Evolutionary conservation across 2,113 vertebrate genomes (phyloP).

Genomic region (Phyllopteryx taeniolatus): DNA sequence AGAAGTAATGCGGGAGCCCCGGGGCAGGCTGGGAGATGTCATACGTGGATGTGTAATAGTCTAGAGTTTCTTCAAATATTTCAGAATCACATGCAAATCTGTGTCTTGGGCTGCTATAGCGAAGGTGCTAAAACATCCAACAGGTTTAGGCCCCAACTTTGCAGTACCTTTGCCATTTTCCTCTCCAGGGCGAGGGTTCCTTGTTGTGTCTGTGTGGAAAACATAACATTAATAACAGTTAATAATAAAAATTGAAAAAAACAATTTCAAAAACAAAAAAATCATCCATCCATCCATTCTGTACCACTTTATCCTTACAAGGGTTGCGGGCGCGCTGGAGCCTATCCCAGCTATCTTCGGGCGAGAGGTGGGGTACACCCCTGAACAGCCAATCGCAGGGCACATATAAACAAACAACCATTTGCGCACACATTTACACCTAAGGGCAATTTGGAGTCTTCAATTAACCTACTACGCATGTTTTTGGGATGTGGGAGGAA

Average conservation of each 20-base stretch:
- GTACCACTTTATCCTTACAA: no score
- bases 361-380: no score
- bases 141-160: neutral
- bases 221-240: neutral
- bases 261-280: no score
- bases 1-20: slow-evolving; percentile 50
- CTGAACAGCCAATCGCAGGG: no score
- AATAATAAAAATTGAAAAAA: neutral
- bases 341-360: no score
- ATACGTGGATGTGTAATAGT: neutral
- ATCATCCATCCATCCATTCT: no score
- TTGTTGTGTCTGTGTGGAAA: slow-evolving; percentile 84
- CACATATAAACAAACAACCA: no score
- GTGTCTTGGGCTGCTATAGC: neutral
- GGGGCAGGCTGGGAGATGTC: slow-evolving; percentile 7
- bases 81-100: neutral
- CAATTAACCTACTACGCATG: no score
- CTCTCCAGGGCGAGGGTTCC: slow-evolving; percentile 88
- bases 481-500: no score
- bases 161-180: slow-evolving; percentile 87
- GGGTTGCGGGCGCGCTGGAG: no score
- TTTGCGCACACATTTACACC: no score
- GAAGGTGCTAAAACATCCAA: slow-evolving; percentile 9
- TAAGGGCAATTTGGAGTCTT: no score
- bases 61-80: neutral